Percentiles rank a stretch among this genome's conserved stretches.
phyloP scores from a whole-genome alignment of 2,888 invertebrate genomes.

The Rhopalosiphum nymphaeae region DNA sequence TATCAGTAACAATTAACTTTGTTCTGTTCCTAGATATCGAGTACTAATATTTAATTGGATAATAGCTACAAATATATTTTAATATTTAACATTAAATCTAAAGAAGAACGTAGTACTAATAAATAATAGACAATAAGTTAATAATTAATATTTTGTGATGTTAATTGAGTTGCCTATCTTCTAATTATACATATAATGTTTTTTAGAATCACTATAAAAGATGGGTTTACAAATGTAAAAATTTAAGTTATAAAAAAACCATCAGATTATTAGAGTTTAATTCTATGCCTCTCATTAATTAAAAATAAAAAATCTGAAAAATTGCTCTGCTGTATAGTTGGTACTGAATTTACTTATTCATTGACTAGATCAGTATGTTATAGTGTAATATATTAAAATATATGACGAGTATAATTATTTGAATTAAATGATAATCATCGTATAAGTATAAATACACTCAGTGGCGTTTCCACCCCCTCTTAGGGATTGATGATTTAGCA shows the following conservation, averaged over 20 bases:
- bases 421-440: background rate
- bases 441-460: background rate
- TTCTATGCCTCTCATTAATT: background rate
- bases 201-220: background rate
- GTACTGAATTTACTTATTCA: background rate
- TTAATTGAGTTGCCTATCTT: constrained; percentile 10
- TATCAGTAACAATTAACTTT: too few relatives aligned
- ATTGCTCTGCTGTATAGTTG: background rate
- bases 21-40: background rate
- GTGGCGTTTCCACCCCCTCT: too few relatives aligned
- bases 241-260: background rate
- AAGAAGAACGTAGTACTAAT: background rate
- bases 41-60: background rate
- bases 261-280: background rate
- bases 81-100: too few relatives aligned
- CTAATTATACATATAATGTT: background rate
- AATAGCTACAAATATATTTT: background rate
- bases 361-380: background rate
- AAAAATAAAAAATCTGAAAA: background rate
- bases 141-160: background rate
- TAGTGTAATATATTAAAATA: background rate
- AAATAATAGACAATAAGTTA: background rate
- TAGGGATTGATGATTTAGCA: too few relatives aligned
- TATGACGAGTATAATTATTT: background rate
- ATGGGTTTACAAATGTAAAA: background rate